These are phyloP conservation scores for Hydrozoanthus gracilis DNA, from an alignment of 92 coral and sea anemone species.

Conservation along the genomic window DNA sequence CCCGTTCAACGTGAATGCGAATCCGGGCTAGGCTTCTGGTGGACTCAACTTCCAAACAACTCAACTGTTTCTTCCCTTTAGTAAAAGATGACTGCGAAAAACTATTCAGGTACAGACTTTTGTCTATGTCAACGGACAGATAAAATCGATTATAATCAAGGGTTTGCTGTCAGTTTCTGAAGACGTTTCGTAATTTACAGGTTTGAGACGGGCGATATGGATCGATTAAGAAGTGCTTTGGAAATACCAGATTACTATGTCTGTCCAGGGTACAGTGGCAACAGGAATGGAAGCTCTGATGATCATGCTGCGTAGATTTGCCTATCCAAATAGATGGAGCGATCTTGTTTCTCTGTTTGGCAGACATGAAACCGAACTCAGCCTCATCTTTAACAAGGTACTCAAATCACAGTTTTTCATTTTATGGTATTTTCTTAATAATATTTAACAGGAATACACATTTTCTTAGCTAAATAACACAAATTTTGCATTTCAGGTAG, in stretches of 20 bases:
- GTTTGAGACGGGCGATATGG: slow-evolving; percentile 64
- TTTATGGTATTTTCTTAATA: background rate
- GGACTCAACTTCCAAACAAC: too few species aligned
- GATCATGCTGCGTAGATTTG: background rate
- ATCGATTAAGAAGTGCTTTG: slow-evolving; percentile 43
- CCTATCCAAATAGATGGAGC: background rate
- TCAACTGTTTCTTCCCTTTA: too few species aligned
- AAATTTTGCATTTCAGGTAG: slow-evolving; percentile 57
- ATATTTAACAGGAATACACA: background rate
- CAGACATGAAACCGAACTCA: background rate
- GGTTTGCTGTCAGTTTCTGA: background rate
- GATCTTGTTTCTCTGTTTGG: background rate
- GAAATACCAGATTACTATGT: background rate
- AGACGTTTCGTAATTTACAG: slow-evolving; percentile 30
- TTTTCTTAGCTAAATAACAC: background rate
- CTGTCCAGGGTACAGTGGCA: background rate
- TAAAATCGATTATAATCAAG: background rate
- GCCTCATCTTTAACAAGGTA: slow-evolving; percentile 1
- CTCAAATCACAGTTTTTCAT: background rate
- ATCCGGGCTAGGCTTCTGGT: slow-evolving; percentile 49
- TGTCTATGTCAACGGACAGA: background rate
- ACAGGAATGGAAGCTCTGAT: background rate
- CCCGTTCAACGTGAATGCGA: slow-evolving; percentile 23
- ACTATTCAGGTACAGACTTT: slow-evolving; percentile 53
- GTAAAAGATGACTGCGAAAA: slow-evolving; percentile 47